A percentile compares a stretch with the other conserved stretches of the same genome.
phyloP scores from a whole-genome alignment of 2,113 vertebrate species.

The Macaca nemestrina region DNA sequence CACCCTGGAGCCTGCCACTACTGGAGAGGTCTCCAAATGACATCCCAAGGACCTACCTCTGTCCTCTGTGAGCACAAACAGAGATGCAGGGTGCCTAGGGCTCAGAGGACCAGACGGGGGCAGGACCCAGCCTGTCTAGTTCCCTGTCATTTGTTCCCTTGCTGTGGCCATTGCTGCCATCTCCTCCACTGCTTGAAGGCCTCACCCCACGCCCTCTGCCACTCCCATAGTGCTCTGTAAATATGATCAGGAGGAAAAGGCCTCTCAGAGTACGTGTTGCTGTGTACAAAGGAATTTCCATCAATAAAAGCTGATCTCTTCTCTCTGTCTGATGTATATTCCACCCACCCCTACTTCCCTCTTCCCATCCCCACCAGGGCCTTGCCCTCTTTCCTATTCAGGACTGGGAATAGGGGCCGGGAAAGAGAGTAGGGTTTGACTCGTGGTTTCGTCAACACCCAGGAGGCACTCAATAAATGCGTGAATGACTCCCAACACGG shows the following conservation, averaged over 20 bases:
- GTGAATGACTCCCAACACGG: background rate
- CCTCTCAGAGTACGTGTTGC: conserved; percentile 72
- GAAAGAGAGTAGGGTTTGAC: conserved; percentile 57
- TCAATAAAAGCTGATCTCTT: conserved; percentile 79
- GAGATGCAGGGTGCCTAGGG: conserved; percentile 76
- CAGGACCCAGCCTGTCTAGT: conserved; percentile 51
- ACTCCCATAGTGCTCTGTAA: conserved; percentile 72
- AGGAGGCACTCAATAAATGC: conserved; percentile 39
- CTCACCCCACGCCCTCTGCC: conserved; percentile 17
- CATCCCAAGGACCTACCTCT: conserved; percentile 77
- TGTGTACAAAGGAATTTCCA: conserved; percentile 79
- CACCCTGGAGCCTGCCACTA: conserved; percentile 74
- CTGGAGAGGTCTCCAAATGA: conserved; percentile 75
- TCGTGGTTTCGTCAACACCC: conserved; percentile 10
- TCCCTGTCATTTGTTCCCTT: conserved; percentile 40
- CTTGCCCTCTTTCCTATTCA: conserved; percentile 53
- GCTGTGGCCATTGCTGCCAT: conserved; percentile 65
- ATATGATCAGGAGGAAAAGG: conserved; percentile 68
- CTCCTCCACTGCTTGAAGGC: conserved; percentile 67
- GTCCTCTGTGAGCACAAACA: conserved; percentile 78
- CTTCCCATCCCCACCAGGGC: conserved; percentile 34
- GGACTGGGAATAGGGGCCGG: conserved; percentile 32
- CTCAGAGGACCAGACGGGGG: conserved; percentile 68
- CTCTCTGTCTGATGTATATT: conserved; percentile 79
- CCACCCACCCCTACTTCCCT: conserved; percentile 47